Percentiles rank a stretch among this genome's conserved stretches.
These are phyloP conservation scores for Phylloscopus collybita DNA, from an alignment of 2,797 vertebrate genomes.

Conservation along the genomic window DNA sequence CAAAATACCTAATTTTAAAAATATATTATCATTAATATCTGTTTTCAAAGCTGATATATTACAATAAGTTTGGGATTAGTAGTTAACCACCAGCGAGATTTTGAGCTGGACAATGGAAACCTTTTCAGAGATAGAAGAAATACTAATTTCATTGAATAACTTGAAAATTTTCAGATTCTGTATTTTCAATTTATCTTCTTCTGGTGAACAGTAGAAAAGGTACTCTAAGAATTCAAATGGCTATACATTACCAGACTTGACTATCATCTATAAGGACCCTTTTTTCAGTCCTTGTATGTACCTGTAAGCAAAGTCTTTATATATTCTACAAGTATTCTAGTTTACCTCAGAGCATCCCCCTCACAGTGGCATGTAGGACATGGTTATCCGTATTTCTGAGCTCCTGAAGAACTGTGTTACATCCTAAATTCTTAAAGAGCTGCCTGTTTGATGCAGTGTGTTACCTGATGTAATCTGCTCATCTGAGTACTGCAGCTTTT, in stretches of 20 bases:
- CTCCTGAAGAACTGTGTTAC: neutral
- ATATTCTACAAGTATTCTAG: neutral
- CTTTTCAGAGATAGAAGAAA: neutral
- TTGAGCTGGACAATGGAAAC: neutral
- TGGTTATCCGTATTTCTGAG: neutral
- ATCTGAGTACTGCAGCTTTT: neutral
- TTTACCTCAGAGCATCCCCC: neutral
- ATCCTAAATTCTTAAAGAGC: neutral
- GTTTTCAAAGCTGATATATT: neutral
- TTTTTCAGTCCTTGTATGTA: neutral
- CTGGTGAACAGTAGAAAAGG: neutral
- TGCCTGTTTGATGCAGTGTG: neutral
- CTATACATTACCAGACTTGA: neutral
- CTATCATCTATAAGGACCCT: neutral
- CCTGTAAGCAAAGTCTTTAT: neutral
- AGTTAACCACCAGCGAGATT: neutral
- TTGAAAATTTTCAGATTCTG: neutral
- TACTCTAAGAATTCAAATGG: neutral
- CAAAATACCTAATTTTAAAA: neutral
- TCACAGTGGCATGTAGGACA: neutral
- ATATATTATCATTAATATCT: neutral
- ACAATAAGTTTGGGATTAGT: neutral
- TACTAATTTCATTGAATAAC: neutral
- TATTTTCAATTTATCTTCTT: neutral
- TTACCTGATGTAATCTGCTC: neutral